Evolutionary conservation across 2,797 vertebrate genomes (phyloP), one percentile per base, ranked within the genome.

Genomic region (Heteromormyrus szaboi): DNA sequence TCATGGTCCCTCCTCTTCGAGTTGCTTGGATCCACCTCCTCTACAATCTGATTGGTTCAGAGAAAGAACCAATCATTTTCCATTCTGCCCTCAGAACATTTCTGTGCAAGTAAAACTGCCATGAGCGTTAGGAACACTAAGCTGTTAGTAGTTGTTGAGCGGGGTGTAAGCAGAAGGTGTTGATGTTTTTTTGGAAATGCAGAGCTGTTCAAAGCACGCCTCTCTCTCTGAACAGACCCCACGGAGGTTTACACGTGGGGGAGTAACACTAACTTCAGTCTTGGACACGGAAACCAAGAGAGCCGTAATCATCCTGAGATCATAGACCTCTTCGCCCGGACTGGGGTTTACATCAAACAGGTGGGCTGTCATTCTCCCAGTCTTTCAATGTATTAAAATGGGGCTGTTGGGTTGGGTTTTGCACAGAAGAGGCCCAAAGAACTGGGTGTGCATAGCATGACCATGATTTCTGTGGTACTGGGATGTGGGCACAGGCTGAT

Each of bases 201-300:
- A 79, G 37, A 19, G 17, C 72, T 79, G 72, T 79, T 44, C 72
- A n/a, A 79, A 79, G 72, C 72, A 79, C 7, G 6, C 41, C 14
- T 91, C 5, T 79, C 93, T 92, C 91, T 90, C 76, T 41, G 93
- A 94, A 92, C 93, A 99, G 98, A 99, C 95, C 98, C 97, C 88
- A 98, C 96, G 0, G 98, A 99, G 93, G 97, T 98, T 83, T 99
- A 98, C 91, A 99, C 97, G 1, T 99, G 99, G 99, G 99, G 99
- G 89, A 97, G 95, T 94, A 99, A 99, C 91, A 96, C 97, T 88
- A 99, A 99, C 94, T 99, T 99, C 93, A 99, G 97, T 90, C 95
- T 99, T 68, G 99, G 98, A 17, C 98, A 99, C 89, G 98, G 98
- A 91, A 97, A 97, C 94, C 98, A 99, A 91, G 97, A 99, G 91